Percentiles rank a stretch among this genome's conserved stretches.
phyloP scores from a whole-genome alignment of 2,113 vertebrate genomes.

The Erpornis zantholeuca region DNA sequence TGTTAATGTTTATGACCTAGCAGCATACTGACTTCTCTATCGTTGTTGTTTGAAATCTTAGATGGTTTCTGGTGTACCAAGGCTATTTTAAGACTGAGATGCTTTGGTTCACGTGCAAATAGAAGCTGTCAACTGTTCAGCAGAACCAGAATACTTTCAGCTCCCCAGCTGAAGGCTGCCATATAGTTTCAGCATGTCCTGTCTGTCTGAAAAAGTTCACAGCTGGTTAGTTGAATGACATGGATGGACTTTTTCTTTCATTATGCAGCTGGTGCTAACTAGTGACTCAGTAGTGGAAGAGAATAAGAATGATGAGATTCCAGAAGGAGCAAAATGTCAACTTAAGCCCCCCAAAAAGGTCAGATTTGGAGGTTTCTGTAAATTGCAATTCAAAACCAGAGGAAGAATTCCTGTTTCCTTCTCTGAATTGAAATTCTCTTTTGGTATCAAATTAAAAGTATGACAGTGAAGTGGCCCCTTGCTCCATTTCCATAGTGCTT shows the following conservation, averaged over 20 bases:
- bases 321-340: background rate
- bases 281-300: background rate
- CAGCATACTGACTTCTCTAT: background rate
- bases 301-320: background rate
- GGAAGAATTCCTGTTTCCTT: background rate
- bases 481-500: background rate
- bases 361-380: background rate
- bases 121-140: background rate
- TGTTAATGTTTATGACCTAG: background rate
- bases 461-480: background rate
- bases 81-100: background rate
- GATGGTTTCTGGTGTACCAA: background rate
- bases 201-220: background rate
- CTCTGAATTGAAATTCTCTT: background rate
- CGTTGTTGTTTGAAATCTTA: background rate
- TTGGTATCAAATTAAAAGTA: background rate
- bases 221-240: background rate
- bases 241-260: background rate
- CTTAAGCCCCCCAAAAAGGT: background rate
- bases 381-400: rapidly evolving
- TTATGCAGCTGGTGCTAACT: background rate
- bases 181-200: background rate
- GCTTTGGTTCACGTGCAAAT: background rate
- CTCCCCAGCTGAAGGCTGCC: background rate
- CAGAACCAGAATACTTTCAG: background rate